Evolutionary conservation across 2,113 vertebrate genomes (phyloP), one percentile per base, ranked within the genome.

Genomic region (Pelmatolapia mariae): DNA sequence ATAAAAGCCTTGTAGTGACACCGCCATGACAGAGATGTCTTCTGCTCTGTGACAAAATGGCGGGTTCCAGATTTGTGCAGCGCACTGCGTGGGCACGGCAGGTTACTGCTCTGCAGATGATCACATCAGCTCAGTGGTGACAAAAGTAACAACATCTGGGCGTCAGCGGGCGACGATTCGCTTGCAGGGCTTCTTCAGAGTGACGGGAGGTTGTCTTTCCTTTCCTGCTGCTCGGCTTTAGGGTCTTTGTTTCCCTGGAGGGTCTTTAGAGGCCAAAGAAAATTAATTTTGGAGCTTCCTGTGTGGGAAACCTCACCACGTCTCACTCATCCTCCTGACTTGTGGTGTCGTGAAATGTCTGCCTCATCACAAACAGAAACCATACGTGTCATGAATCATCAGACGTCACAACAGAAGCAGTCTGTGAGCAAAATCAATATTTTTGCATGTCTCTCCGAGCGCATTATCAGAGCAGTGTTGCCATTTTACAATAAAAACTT

Each of bases 241-340:
- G 90, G 53, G 80, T 40, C 89, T 91, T 84, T 90, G 82, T 90
- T 89, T 85, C 71, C 86, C 84, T 50, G 54, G 93, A 83, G 71
- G 88, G 86, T 26, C 24, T 40, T 80, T 43, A 31, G 50, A 84
- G 84, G 84, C 86, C 81, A 89, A 68, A 87, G 83, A 84, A 94
- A 93, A 93, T 94, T 83, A 87, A 93, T 91, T 93, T 85, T 13
- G 71, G 87, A 89, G 89, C 91, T 92, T 93, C 92, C 89, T 93
- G 93, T 92, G 89, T 87, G 86, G 90, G 83, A 87, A 86, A 40
- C 81, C 80, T 86, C 53, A 26, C 61, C 86, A 19, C 81, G 88
- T 80, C 86, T 89, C 71, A 19, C 84, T 89, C 71, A 16, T 89
- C 86, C 86, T 63, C 79, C 45, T 59, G 59, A 56, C 53, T 89